Evolutionary conservation across 1,140 invertebrate species (phyloP), one percentile per base, ranked within the genome.

Genomic region (Aleiodes sp.): DNA sequence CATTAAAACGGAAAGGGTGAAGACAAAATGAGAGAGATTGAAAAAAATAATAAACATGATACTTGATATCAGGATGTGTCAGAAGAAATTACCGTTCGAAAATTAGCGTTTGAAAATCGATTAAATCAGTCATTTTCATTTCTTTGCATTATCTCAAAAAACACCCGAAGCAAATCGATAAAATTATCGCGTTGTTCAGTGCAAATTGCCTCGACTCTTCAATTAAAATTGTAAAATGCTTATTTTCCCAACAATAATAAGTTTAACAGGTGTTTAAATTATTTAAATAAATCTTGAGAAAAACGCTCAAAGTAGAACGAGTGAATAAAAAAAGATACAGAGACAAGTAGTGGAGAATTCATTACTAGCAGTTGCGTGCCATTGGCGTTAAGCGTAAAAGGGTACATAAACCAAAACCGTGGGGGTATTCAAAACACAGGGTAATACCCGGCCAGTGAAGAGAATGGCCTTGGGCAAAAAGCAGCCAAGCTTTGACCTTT

Each of bases 401-500:
- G 66, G 57, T 68, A 68, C 61, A 63, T 63, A 63, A 63, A 63
- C 61, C 61, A 63, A 63, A 63, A 57, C 29, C 43, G 63, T n/a
- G 39, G 43, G 63, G 33, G 37, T 68, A 68, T 76, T 75, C 72
- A 75, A 78, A 79, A 78, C 72, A 59, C 28, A 76, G 71, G 71
- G 72, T 78, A 73, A 78, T 76, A 16, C 57, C 62, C 57, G 66
- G 24, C 68, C 72, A 63, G 67, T 43, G 65, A 67, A 74, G 62
- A 71, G 64, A 46, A 41, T 62, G 63, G 73, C 72, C 66, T 62
- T 70, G 68, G 73, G 74, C 56, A 73, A 70, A 74, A 62, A 70
- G 68, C 68, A n/a, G n/a, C 56, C 62, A 28, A 73, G 78, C 78
- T 80, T 80, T 80, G 78, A 80, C 76, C 78, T 80, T 80, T 78